Evolutionary conservation across 2,888 invertebrate genomes (phyloP), one percentile per base, ranked within the genome.

Genomic region (Calephelis perditalis): DNA sequence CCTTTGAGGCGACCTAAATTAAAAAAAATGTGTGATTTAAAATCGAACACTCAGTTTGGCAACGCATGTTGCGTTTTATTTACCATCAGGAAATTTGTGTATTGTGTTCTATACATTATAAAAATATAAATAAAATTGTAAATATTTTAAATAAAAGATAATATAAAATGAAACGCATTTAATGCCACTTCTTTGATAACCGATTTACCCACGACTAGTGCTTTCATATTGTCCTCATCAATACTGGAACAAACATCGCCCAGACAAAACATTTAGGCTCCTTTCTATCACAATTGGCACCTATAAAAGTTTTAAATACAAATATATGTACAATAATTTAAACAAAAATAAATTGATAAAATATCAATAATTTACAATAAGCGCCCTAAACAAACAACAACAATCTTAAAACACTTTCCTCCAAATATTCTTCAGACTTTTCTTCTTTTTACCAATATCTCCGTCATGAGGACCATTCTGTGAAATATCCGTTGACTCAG

Each of bases 341-440:
- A 73, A 73, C 62, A 65, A 70, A 77, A 64, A 68, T 65, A 56
- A 35, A 83, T 80, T 81, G 75, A 83, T 81, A 77, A 77, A 68
- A 76, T 62, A 58, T 56, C 82, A 86, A 86, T 85, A 86, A 82
- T 82, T 85, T 82, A 84, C 78, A 82, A 77, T 76, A 82, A 68
- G 66, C 61, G 66, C 68, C 60, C 64, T 71, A 68, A 68, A 68
- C 68, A 69, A 65, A 71, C 67, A 63, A 74, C 62, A 66, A 58
- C 56, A 55, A 61, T 36, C 70, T 93, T 91, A 95, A 91, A 96
- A 96, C 77, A 96, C 94, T 91, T 95, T 96, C 72, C 93, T 95
- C 76, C 96, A 92, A 78, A 96, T 93, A 83, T 94, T 94, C 79
- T 94, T 95, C 68, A 96, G 91, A 73, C 94, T 92, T 75, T 94